Conservation (phyloP, 2,888 invertebrate genomes). For the Drosophila anomelani region DNA sequence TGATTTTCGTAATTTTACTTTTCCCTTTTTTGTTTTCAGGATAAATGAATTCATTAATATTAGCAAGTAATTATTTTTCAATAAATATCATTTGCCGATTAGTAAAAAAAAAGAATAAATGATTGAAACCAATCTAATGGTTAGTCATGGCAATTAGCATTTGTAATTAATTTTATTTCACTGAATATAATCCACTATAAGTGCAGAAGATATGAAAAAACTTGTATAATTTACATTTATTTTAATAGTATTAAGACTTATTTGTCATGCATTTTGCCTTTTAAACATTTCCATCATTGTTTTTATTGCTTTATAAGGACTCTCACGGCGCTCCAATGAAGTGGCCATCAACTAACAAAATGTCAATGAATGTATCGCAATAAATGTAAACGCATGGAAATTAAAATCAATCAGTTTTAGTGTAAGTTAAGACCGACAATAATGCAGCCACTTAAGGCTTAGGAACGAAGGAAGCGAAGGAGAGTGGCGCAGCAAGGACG, state of each 20-base stretch:
- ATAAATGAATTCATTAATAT: no score
- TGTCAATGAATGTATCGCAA: conserved; percentile 57
- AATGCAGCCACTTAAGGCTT: conserved; percentile 79
- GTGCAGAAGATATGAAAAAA: not conserved
- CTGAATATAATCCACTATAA: not conserved
- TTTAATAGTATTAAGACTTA: not conserved
- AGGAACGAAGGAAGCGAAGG: conserved; percentile 30
- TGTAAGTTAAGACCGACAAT: conserved; percentile 78
- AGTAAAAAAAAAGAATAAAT: no score
- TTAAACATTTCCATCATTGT: not conserved
- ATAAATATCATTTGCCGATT: no score
- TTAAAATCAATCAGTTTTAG: conserved; percentile 83
- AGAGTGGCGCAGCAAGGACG: conserved; percentile 27
- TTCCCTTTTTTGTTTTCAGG: no score
- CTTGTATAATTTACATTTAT: not conserved
- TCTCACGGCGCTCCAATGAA: not conserved
- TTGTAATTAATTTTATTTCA: not conserved
- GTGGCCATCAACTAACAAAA: conserved; percentile 47
- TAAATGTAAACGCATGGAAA: conserved; percentile 72
- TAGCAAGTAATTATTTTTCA: no score
- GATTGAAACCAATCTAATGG: not conserved
- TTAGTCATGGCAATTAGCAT: not conserved
- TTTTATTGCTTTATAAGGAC: not conserved
- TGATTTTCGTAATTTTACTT: no score
- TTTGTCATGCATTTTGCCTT: not conserved